Evolutionary conservation across 2,113 vertebrate genomes (phyloP).

Genomic region (Oriolus oriolus): DNA sequence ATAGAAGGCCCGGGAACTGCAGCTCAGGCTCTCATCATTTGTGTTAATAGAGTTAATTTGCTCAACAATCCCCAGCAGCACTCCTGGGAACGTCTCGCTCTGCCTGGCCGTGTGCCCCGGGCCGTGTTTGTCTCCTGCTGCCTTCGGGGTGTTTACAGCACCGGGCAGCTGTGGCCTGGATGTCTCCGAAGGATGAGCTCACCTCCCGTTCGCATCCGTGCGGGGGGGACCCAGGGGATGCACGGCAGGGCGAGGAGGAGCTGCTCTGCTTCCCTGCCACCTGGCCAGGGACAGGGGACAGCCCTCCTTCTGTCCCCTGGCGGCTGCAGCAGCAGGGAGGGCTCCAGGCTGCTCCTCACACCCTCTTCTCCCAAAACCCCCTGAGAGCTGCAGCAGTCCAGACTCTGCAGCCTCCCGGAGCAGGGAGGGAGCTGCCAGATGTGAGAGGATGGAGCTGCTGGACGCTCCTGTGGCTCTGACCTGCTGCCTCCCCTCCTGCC

Average conservation of each 20-base stretch:
- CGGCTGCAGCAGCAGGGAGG: not conserved
- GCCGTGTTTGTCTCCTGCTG: not conserved
- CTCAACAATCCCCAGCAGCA: not conserved
- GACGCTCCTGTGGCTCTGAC: not conserved
- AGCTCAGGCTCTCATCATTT: constrained; percentile 15
- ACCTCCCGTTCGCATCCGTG: not conserved
- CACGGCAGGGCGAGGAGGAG: not conserved
- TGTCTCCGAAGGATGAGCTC: not conserved
- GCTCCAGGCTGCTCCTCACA: not conserved
- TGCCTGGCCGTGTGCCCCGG: not conserved
- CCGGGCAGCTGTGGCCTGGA: not conserved
- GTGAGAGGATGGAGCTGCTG: not conserved
- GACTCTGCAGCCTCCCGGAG: not conserved
- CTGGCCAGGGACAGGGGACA: not conserved
- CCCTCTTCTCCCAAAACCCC: not conserved
- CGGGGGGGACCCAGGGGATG: not conserved
- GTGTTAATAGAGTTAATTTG: constrained; percentile 56
- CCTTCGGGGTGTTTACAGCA: not conserved
- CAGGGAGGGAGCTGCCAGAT: not conserved
- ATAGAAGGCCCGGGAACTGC: not conserved
- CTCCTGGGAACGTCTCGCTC: not conserved
- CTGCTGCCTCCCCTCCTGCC: not conserved
- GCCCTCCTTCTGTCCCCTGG: not conserved
- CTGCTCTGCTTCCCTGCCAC: not conserved
- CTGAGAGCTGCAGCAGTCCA: not conserved